A percentile compares a stretch with the other conserved stretches of the same genome.
Evolutionary conservation across 2,113 vertebrate genomes (phyloP).

Genomic region (Tupaia tana): DNA sequence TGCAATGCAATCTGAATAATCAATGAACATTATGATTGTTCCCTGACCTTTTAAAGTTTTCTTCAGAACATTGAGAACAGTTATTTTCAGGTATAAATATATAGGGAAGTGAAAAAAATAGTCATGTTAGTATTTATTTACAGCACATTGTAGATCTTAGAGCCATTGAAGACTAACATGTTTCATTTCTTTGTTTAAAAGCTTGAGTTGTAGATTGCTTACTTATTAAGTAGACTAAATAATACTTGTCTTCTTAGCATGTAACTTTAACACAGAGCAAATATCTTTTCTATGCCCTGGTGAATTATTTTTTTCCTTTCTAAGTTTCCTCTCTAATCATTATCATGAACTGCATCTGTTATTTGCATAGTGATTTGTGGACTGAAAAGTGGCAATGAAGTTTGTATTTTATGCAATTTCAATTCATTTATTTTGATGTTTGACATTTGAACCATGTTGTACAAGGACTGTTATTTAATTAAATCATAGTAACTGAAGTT

Average conservation of each 20-base stretch:
- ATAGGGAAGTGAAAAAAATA: not conserved
- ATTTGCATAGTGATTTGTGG: not conserved
- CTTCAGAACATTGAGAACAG: slow-evolving; percentile 8
- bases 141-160: not conserved
- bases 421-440: not conserved
- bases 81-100: not conserved
- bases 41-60: slow-evolving; percentile 24
- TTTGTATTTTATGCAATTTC: not conserved
- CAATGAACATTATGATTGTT: slow-evolving; percentile 11
- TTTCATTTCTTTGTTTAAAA: not conserved
- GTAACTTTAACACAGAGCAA: not conserved
- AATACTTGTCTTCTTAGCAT: not conserved
- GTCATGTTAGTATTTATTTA: not conserved
- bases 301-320: not conserved
- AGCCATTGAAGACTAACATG: not conserved
- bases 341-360: not conserved
- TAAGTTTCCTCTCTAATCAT: not conserved
- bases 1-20: not conserved
- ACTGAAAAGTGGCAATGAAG: not conserved
- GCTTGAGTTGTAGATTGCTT: not conserved
- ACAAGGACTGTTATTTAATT: not conserved
- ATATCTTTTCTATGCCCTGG: not conserved
- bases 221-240: not conserved
- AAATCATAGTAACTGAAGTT: not conserved
- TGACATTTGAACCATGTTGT: not conserved